These are phyloP conservation scores for Anthopleura xanthogrammica DNA, from an alignment of 92 coral and sea anemone genomes.

Conservation along the genomic window DNA sequence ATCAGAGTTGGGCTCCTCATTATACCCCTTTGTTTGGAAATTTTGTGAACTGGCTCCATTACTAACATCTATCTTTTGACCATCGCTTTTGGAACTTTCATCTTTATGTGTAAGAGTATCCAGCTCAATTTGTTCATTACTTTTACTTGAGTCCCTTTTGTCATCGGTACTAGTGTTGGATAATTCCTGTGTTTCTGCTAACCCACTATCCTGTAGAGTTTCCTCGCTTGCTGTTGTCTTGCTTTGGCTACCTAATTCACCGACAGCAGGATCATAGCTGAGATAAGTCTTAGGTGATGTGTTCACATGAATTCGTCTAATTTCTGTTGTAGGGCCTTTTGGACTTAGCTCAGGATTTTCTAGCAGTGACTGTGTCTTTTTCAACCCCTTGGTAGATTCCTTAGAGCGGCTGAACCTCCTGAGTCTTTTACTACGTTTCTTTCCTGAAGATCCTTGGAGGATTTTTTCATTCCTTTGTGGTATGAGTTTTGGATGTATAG, in stretches of 20 bases:
- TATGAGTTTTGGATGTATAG: slow-evolving; percentile 23
- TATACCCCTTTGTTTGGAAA: background rate
- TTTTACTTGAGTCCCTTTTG: background rate
- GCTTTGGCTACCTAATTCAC: slow-evolving; percentile 25
- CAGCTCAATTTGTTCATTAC: background rate
- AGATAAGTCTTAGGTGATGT: slow-evolving; percentile 57
- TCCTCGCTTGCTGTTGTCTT: background rate
- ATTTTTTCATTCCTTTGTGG: slow-evolving; percentile 20
- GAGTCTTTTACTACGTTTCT: slow-evolving; percentile 30
- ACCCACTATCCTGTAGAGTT: background rate
- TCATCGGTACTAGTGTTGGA: slow-evolving; percentile 2
- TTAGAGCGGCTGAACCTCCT: slow-evolving; percentile 30
- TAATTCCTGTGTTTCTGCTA: background rate
- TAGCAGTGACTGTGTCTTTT: slow-evolving; percentile 32
- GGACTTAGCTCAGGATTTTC: slow-evolving; percentile 19
- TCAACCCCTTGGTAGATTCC: slow-evolving; percentile 38
- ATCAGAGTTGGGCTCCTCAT: background rate
- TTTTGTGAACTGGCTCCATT: background rate
- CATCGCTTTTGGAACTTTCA: background rate
- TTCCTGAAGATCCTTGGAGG: background rate
- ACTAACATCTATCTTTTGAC: background rate
- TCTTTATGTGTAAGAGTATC: background rate
- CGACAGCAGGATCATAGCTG: slow-evolving; percentile 52
- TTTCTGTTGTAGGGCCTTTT: background rate
- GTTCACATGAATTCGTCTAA: slow-evolving; percentile 16